Evolutionary conservation across 2,888 invertebrate genomes (phyloP).

Genomic region (Yponomeuta cagnagella): DNA sequence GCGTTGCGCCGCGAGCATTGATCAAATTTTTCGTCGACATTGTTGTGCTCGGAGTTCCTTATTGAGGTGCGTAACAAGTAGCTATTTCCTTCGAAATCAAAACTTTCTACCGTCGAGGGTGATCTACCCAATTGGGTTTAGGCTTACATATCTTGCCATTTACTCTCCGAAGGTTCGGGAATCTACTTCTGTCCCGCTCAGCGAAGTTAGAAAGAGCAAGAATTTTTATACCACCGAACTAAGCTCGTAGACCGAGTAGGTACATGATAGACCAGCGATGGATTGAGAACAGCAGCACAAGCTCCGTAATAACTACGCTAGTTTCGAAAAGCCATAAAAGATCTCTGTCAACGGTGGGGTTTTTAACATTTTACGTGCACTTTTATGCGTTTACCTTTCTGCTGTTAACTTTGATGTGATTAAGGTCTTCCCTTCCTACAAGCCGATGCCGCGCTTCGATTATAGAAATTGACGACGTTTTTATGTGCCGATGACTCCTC

Average conservation of each 20-base stretch:
- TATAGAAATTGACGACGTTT: slow-evolving; percentile 18
- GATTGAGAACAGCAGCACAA: not conserved
- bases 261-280: too few relatives aligned
- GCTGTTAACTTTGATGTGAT: slow-evolving; percentile 16
- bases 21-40: slow-evolving; percentile 36
- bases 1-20: slow-evolving; percentile 35
- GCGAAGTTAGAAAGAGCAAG: too few relatives aligned
- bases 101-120: too few relatives aligned
- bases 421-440: slow-evolving; percentile 10
- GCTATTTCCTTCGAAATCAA: not conserved
- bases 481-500: slow-evolving; percentile 15
- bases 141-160: too few relatives aligned
- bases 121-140: not conserved
- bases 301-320: not conserved
- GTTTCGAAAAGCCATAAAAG: slow-evolving; percentile 15
- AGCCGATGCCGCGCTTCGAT: not conserved
- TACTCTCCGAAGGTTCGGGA: too few relatives aligned
- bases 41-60: slow-evolving; percentile 16
- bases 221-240: too few relatives aligned
- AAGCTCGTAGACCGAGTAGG: too few relatives aligned
- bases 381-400: slow-evolving; percentile 19
- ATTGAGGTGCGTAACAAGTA: not conserved
- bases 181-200: too few relatives aligned
- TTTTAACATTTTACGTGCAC: slow-evolving; percentile 14
- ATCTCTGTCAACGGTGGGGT: slow-evolving; percentile 12